Evolutionary conservation across 2,113 vertebrate species (phyloP).

Genomic region (Puma concolor): DNA sequence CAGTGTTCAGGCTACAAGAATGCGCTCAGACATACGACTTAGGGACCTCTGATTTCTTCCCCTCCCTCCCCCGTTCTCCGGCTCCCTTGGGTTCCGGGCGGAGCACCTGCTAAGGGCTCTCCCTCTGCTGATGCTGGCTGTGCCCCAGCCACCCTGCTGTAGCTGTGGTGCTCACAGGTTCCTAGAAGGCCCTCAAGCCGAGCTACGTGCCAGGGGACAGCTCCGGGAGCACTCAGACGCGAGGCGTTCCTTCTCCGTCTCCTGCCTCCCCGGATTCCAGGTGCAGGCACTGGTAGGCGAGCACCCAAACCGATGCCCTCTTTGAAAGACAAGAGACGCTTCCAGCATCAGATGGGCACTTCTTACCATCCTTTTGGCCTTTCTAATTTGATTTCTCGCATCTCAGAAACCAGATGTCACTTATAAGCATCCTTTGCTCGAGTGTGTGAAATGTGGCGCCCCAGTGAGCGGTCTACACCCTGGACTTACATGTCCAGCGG

Average conservation of each 20-base stretch:
- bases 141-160: fast-evolving
- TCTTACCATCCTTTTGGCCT: not conserved
- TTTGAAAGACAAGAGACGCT: not conserved
- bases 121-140: not conserved
- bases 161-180: not conserved
- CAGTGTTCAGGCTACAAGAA: not conserved
- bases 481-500: fast-evolving
- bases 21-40: fast-evolving
- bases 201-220: fast-evolving
- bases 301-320: not conserved
- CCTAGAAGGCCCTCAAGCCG: not conserved
- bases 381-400: fast-evolving
- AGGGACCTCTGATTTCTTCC: too few species aligned
- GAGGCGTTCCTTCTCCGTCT: not conserved
- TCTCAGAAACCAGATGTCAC: fast-evolving
- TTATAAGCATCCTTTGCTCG: fast-evolving
- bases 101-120: not conserved
- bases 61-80: not conserved
- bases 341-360: fast-evolving
- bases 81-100: not conserved
- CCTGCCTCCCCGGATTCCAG: not conserved
- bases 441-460: fast-evolving
- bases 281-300: not conserved
- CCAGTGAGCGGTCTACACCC: fast-evolving
- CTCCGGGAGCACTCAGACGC: fast-evolving